phyloP scores from a whole-genome alignment of 2,113 vertebrate genomes.

The Boulengeromyrus knoepffleri region DNA sequence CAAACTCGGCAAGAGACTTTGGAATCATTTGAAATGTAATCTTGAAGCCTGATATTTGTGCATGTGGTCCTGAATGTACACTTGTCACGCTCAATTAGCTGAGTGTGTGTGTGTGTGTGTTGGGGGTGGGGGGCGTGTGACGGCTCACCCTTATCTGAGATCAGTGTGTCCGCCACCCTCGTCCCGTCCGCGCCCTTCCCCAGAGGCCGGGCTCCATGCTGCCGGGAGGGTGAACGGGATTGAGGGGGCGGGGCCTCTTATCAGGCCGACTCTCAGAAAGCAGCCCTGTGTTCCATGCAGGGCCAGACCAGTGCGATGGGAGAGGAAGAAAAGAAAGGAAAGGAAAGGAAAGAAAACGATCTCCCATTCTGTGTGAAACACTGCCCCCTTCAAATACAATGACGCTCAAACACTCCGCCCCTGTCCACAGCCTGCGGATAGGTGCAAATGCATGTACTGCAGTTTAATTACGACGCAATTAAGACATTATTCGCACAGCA shows the following conservation, averaged over 20 bases:
- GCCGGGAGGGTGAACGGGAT: neutral
- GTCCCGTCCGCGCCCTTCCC: conserved; percentile 7
- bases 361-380: neutral
- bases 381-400: neutral
- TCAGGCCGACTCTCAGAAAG: neutral
- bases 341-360: neutral
- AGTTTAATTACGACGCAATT: neutral
- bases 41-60: neutral
- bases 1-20: neutral
- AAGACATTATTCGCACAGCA: neutral
- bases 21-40: neutral
- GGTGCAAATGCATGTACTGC: neutral
- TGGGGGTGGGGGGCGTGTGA: neutral
- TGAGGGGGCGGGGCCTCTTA: neutral
- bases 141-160: neutral
- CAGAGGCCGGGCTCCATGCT: neutral
- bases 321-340: neutral
- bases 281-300: neutral
- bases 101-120: neutral
- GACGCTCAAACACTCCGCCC: neutral
- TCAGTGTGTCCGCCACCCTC: neutral
- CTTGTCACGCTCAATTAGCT: conserved; percentile 12
- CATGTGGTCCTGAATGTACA: neutral
- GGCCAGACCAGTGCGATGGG: neutral
- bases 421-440: neutral